Base-by-base conservation (phyloP, 2,888 invertebrate species). In the Chymomyza procnemis region DNA sequence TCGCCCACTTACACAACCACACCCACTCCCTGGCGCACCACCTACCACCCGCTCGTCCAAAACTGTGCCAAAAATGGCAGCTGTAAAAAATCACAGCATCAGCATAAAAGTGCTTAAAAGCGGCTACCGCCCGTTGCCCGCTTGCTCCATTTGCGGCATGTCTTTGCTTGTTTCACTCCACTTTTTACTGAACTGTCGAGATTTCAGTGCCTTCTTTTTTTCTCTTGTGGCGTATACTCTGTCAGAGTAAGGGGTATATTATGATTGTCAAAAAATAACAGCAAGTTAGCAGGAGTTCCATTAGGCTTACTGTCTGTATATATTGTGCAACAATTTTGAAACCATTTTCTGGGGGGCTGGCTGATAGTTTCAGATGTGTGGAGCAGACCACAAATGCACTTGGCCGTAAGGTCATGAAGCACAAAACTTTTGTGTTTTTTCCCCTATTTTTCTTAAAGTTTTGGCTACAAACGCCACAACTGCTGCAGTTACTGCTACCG, bases 71-170 rank as follows among this genome's bases (percentile, higher is more conserved):
- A 78, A 18, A 87, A 87, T 82, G 87, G 85, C 87, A 83, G 87
- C 87, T 87, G 83, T 83, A 83, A 83, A 83, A 83, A 87, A 83
- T 87, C 87, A 87, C 85, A 85, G 83, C 83, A 83, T 83, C 87
- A 83, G 83, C 83, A 85, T 82, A 85, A 83, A 81, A 86, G 84
- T 81, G 81, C 81, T 81, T 86, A 81, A 86, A 84, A 86, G 84
- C 84, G 80, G 79, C 63, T 79, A 76, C 72, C 77, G 72, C 83
- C 76, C 77, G 74, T 65, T 83, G 47, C 61, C 54, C 18, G 67
- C 60, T 52, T 19, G 59, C 58, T 46, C 50, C 63, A 22, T 56
- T 19, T 41, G n/a, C 30, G 69, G 57, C 69, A 69, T 69, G 60
- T 65, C 61, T 66, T 74, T 75, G 58, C 66, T 73, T 73, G 71